A percentile compares a stretch with the other conserved stretches of the same genome.
These are phyloP conservation scores for Podarcis lilfordi DNA, from an alignment of 2,797 vertebrate species.

Conservation along the genomic window DNA sequence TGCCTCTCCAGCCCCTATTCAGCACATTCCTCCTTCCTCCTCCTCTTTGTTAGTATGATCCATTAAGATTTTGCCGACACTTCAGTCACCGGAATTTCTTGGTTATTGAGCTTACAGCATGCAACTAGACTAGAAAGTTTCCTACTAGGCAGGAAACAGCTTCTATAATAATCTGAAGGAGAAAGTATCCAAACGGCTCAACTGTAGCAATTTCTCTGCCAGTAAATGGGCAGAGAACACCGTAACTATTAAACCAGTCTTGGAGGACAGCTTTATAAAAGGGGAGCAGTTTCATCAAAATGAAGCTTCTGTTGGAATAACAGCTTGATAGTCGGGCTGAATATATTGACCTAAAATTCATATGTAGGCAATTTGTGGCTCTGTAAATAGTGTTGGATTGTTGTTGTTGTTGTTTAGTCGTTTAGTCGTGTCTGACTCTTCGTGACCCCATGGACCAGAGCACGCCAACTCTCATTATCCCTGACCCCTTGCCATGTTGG, in stretches of 20 bases:
- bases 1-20: conserved; percentile 14
- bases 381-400: background rate
- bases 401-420: too few species aligned
- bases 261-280: background rate
- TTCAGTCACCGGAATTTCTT: conserved; percentile 7
- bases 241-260: background rate
- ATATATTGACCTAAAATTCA: background rate
- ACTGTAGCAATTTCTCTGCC: background rate
- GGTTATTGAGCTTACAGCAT: background rate
- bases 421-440: too few species aligned
- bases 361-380: background rate
- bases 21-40: conserved; percentile 25
- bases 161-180: background rate
- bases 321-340: background rate
- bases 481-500: background rate
- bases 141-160: background rate
- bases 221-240: conserved; percentile 4
- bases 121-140: background rate
- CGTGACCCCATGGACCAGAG: too few species aligned
- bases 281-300: background rate
- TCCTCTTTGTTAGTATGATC: conserved; percentile 16
- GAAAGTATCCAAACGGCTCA: background rate
- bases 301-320: background rate
- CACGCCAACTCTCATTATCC: background rate
- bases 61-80: background rate